Percentiles rank a stretch among this genome's conserved stretches.
These are phyloP conservation scores for Eurosta solidaginis DNA, from an alignment of 1,140 invertebrate species.

Conservation along the genomic window DNA sequence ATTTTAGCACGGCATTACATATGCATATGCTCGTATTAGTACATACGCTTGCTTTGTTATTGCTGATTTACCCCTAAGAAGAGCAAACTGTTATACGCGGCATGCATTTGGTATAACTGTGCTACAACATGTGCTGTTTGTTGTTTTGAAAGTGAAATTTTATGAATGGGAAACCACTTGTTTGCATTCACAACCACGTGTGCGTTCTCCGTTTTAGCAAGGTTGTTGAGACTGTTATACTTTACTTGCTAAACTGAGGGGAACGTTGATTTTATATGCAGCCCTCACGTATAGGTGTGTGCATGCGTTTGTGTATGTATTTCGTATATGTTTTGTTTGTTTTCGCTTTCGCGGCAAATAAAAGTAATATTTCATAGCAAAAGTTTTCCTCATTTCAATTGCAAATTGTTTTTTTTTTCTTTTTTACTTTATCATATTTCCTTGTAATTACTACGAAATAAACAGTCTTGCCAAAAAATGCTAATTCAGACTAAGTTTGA, in stretches of 20 bases:
- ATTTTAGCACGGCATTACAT: not conserved
- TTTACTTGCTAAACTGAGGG: not conserved
- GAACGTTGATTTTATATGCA: not conserved
- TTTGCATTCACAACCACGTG: slow-evolving; percentile 12
- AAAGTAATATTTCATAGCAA: no score
- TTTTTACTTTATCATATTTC: no score
- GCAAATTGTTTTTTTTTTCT: no score
- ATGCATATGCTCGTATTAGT: not conserved
- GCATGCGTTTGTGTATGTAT: no score
- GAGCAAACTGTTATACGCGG: not conserved
- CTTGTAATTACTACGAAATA: no score
- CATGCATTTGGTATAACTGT: not conserved
- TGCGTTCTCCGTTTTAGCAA: no score
- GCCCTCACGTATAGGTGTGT: no score
- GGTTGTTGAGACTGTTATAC: not conserved
- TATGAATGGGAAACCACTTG: slow-evolving; percentile 26
- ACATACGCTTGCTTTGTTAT: not conserved
- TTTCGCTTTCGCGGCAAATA: no score
- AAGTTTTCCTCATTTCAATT: no score
- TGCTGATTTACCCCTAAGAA: not conserved
- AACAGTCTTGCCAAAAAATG: no score
- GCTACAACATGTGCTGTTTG: not conserved
- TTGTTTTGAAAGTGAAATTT: slow-evolving; percentile 23
- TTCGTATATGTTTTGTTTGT: no score
- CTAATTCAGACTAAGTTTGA: no score